Evolutionary conservation across 30 jellyfish, hydroid and myxozoan genomes (phyloP).

Genomic region (Catostylus mosaicus): DNA sequence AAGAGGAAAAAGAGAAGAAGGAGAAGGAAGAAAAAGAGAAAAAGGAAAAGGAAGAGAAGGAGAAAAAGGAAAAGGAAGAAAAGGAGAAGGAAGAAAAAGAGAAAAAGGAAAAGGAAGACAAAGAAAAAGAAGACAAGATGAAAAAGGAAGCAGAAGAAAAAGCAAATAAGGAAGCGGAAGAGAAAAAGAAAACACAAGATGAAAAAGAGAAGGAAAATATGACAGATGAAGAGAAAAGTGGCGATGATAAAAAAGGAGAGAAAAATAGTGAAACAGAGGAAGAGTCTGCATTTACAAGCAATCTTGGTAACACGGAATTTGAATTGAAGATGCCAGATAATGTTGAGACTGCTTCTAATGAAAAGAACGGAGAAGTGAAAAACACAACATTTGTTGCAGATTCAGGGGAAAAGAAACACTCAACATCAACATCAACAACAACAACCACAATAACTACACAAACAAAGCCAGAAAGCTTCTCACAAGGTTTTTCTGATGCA

Average conservation of each 20-base stretch:
- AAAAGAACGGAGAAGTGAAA: conserved; percentile 2
- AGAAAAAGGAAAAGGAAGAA: conserved; percentile 23
- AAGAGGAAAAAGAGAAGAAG: conserved; percentile 35
- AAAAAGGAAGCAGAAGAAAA: conserved; percentile 13
- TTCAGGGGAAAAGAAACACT: conserved; percentile 62
- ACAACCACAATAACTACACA: neutral
- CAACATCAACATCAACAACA: conserved; percentile 20
- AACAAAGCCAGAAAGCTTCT: conserved; percentile 49
- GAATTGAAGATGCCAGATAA: conserved; percentile 57
- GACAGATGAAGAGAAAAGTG: conserved; percentile 12
- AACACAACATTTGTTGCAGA: conserved; percentile 9
- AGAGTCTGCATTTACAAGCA: conserved; percentile 58
- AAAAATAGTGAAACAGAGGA: conserved; percentile 47
- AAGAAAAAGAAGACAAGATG: conserved; percentile 22
- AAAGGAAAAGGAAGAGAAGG: conserved; percentile 19
- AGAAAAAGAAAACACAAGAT: conserved; percentile 9
- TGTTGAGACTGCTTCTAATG: neutral
- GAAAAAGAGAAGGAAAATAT: conserved; percentile 1
- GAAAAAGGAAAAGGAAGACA: conserved; percentile 16
- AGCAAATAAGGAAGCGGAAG: conserved; percentile 1
- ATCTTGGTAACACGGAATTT: conserved; percentile 57
- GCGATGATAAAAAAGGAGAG: conserved; percentile 37
- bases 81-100: conserved; percentile 30
- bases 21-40: conserved; percentile 29
- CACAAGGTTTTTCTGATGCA: conserved; percentile 64